Evolutionary conservation across 1,140 invertebrate species (phyloP).

Genomic region (Lordiphosa clarofinis): DNA sequence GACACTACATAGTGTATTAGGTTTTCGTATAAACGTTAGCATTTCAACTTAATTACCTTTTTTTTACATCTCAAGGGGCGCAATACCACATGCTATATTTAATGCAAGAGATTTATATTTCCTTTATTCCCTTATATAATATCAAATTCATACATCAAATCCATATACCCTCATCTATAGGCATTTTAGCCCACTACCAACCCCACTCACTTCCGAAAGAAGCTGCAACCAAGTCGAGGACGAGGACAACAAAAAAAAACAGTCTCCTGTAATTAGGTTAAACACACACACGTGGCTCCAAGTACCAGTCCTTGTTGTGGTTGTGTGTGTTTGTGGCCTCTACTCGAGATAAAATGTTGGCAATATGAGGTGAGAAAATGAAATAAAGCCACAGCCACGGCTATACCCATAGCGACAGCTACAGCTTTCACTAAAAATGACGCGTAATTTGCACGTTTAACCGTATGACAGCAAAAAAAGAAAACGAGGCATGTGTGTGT

Average conservation of each 20-base stretch:
- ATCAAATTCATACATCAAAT: background rate
- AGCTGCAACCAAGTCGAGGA: slow-evolving; percentile 3
- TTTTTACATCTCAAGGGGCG: too few species aligned
- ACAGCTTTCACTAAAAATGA: slow-evolving; percentile 62
- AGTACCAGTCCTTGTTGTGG: slow-evolving; percentile 23
- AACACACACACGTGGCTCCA: slow-evolving; percentile 62
- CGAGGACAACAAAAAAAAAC: slow-evolving; percentile 6
- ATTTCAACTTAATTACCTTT: too few species aligned
- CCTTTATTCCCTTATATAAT: too few species aligned
- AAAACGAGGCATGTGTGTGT: slow-evolving; percentile 34
- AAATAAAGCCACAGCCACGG: slow-evolving; percentile 51
- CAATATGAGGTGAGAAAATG: slow-evolving; percentile 69
- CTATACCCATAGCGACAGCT: slow-evolving; percentile 32
- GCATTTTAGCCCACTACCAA: too few species aligned
- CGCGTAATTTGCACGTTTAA: slow-evolving; percentile 72
- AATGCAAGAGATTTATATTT: too few species aligned
- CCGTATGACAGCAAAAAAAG: slow-evolving; percentile 63
- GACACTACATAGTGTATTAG: too few species aligned
- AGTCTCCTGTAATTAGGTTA: slow-evolving; percentile 61
- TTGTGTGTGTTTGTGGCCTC: slow-evolving; percentile 11
- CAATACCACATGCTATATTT: too few species aligned
- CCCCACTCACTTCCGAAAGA: too few species aligned
- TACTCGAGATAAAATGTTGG: slow-evolving; percentile 55
- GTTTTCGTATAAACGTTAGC: too few species aligned
- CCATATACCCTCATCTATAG: slow-evolving; percentile 3